A percentile compares a stretch with the other conserved stretches of the same genome.
These are phyloP conservation scores for Dascillus cervinus DNA, from an alignment of 2,888 invertebrate genomes.

Conservation along the genomic window DNA sequence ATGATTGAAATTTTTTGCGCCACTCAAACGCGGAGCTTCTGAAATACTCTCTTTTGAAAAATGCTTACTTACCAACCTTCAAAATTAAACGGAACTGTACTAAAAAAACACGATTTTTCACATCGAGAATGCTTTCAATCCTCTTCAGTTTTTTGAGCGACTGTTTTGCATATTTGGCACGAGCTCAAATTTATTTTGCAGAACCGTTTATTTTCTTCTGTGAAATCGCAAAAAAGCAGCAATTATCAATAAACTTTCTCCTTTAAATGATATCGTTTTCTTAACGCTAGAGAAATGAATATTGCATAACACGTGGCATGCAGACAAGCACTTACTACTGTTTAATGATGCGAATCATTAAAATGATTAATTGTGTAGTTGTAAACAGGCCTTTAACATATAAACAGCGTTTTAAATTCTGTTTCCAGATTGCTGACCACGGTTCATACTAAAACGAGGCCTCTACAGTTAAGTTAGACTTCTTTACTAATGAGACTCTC, in stretches of 20 bases:
- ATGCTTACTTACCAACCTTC: no score
- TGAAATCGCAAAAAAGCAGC: no score
- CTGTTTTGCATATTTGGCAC: no score
- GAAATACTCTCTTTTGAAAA: no score
- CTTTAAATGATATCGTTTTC: constrained; percentile 12
- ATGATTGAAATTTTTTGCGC: no score
- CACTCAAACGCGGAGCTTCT: no score
- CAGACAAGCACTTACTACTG: constrained; percentile 20
- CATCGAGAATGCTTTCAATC: no score
- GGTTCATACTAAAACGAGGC: background rate
- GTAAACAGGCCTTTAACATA: constrained; percentile 5
- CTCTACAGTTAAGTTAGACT: background rate
- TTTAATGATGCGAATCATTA: constrained; percentile 22
- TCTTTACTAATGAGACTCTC: background rate
- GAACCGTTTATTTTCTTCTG: no score
- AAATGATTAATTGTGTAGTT: constrained; percentile 18
- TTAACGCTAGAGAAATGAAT: constrained; percentile 12
- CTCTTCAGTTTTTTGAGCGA: no score
- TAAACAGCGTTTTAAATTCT: background rate
- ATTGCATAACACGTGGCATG: constrained; percentile 17
- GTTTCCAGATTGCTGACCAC: background rate
- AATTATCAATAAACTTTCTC: constrained; percentile 19
- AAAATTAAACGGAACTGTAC: no score
- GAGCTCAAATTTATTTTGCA: no score
- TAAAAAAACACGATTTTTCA: no score